Percentiles rank a stretch among this genome's conserved stretches.
Evolutionary conservation across 2,888 invertebrate genomes (phyloP).

Genomic region (Ypsolopha sequella): DNA sequence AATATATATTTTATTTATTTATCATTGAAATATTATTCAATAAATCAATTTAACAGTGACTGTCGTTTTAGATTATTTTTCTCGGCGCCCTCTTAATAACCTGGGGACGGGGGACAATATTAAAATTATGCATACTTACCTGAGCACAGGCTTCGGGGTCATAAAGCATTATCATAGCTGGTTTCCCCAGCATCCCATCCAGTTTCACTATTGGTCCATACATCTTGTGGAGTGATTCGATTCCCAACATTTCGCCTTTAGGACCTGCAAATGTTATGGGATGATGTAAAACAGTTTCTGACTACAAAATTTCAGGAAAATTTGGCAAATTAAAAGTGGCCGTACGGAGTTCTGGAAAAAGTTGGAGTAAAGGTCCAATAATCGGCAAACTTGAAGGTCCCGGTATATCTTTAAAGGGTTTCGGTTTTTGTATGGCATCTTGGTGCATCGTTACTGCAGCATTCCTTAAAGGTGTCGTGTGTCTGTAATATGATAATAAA

Average conservation of each 20-base stretch:
- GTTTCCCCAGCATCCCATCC: conserved; percentile 19
- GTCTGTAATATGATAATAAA: too few relatives aligned
- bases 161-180: conserved; percentile 21
- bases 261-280: not conserved
- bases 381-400: conserved; percentile 38
- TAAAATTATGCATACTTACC: conserved; percentile 18
- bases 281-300: not conserved
- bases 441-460: not conserved
- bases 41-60: too few relatives aligned
- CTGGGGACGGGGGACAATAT: not conserved
- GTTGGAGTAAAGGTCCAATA: conserved; percentile 24
- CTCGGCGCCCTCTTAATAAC: too few relatives aligned
- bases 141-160: conserved; percentile 30
- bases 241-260: not conserved
- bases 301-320: too few relatives aligned
- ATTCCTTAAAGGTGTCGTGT: too few relatives aligned
- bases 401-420: conserved; percentile 34
- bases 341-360: conserved; percentile 11
- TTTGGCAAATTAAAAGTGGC: too few relatives aligned
- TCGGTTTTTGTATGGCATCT: not conserved
- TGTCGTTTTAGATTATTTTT: too few relatives aligned
- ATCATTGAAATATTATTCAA: too few relatives aligned
- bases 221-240: conserved; percentile 16
- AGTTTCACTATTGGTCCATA: conserved; percentile 36
- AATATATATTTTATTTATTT: too few relatives aligned